Base-by-base conservation (phyloP, 1,140 invertebrate genomes). In the Euglossa dilemma region DNA sequence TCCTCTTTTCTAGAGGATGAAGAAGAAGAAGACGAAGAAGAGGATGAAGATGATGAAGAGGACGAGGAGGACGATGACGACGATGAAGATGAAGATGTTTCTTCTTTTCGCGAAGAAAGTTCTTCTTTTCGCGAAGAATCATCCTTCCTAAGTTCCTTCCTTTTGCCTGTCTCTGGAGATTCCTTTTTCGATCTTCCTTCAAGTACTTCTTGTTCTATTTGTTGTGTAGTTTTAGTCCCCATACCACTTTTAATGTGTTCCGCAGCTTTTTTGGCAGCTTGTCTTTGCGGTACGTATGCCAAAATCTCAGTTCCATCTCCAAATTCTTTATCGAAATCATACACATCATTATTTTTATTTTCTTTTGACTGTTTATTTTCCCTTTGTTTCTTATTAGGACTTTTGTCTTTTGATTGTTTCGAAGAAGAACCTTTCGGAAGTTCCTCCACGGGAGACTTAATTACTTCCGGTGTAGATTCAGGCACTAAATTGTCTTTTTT, bases 251-350 rank as follows among this genome's bases (percentile, higher is more conserved):
- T 98, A 61, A 98, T 97, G 90, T 98, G 97, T 87, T 97, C 97
- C 18, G 97, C 97, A 6, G 98, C 98, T 93, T 98, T 98, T 91
- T 98, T 98, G 56, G 98, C 98, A 8, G 98, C 98, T 94, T 98
- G 97, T 59, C 98, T 94, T 92, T 98, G 98, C 1, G 98, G 98
- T 57, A 98, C 98, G 93, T 98, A 98, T 3, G 97, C 96, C 25
- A 98, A 94, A 84, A 97, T 96, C 90, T 97, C 97, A 80, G 95
- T 95, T 63, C 95, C 95, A 84, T 95, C 94, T 61, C 96, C 96
- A 80, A 93, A 94, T 50, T 96, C 95, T 84, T 96, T 95, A 85
- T 96, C 96, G 84, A 96, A 95, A 82, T 96, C 96, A 89, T 96
- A 96, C 14, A 96, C 93, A 84, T 96, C 93, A 63, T 94, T 93